Base-by-base conservation (phyloP, 2,888 invertebrate species). In the Maniola hyperantus region DNA sequence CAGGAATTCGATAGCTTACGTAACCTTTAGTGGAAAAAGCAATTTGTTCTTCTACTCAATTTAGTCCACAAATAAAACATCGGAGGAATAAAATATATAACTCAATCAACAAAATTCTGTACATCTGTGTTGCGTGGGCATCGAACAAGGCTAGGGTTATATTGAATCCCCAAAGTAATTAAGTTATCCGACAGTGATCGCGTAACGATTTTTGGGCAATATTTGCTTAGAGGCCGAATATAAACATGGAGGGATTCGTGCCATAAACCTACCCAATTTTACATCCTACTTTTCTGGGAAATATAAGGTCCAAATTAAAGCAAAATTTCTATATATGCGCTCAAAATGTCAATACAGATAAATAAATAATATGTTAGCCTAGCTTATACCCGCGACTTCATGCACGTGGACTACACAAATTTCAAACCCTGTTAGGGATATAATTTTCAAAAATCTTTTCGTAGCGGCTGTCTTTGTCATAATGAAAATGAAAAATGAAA, bases 181-280 rank as follows among this genome's bases (percentile, higher is more conserved):
- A 79, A 84, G 83, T 86, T 85, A 85, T 82, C 76, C 82, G 80
- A 73, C 76, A 77, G 74, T 82, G 79, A 84, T 84, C 61, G 18
- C 80, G 76, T 83, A 86, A 83, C 84, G 85, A 85, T 88, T 87
- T 87, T 82, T 82, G 75, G 76, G 74, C 80, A 81, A 83, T 82
- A 84, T 85, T 83, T 82, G 82, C 81, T 83, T 51, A 61, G 57
- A 20, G 39, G 20, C 20, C 20, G 8, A 57, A 57, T 8, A 42
- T 20, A 20, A 39, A 57, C 18, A 48, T 18, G 15, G 8, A 46
- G 7, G 15, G 6, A 15, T 18, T 48, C 4, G 18, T 18, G 8
- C 15, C 15, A 39, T 39, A 10, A 39, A 39, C 8, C 10, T 2
- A 8, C 8, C 39, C 8, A 10, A 39, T 39, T 8, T 39, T 39